Evolutionary conservation across 2,888 invertebrate genomes (phyloP).

Genomic region (Megaustenia siamemsis): DNA sequence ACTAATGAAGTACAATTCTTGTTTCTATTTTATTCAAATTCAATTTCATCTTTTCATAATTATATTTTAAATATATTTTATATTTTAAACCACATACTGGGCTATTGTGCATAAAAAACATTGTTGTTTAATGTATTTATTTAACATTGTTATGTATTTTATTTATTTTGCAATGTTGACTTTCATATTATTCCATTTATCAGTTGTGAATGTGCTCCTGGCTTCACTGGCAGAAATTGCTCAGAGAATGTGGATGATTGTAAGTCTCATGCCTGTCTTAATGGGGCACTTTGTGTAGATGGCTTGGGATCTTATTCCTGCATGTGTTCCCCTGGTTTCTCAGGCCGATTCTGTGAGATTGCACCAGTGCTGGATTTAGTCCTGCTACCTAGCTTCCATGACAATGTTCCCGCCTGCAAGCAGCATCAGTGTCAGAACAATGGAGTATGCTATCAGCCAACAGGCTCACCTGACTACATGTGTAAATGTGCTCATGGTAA

Average conservation of each 20-base stretch:
- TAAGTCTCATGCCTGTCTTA: slow-evolving; percentile 94
- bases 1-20: too few species aligned
- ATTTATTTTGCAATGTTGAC: neutral
- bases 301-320: slow-evolving; percentile 96
- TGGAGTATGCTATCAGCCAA: slow-evolving; percentile 92
- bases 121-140: neutral
- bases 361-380: slow-evolving; percentile 66
- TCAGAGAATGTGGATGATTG: slow-evolving; percentile 97
- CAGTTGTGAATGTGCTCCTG: slow-evolving; percentile 82
- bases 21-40: too few species aligned
- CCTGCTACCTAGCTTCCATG: slow-evolving; percentile 83
- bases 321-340: slow-evolving; percentile 92
- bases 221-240: slow-evolving; percentile 95
- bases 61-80: too few species aligned
- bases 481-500: slow-evolving; percentile 90
- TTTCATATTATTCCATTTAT: neutral
- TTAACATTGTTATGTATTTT: neutral
- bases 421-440: slow-evolving; percentile 97
- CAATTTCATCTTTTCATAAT: too few species aligned
- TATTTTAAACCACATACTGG: too few species aligned
- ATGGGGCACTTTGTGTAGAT: slow-evolving; percentile 89
- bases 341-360: slow-evolving; percentile 89
- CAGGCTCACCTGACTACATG: slow-evolving; percentile 81
- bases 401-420: slow-evolving; percentile 90
- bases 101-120: too few species aligned